These are phyloP conservation scores for Lacerta viridis DNA, from an alignment of 2,797 vertebrate genomes.

Conservation along the genomic window DNA sequence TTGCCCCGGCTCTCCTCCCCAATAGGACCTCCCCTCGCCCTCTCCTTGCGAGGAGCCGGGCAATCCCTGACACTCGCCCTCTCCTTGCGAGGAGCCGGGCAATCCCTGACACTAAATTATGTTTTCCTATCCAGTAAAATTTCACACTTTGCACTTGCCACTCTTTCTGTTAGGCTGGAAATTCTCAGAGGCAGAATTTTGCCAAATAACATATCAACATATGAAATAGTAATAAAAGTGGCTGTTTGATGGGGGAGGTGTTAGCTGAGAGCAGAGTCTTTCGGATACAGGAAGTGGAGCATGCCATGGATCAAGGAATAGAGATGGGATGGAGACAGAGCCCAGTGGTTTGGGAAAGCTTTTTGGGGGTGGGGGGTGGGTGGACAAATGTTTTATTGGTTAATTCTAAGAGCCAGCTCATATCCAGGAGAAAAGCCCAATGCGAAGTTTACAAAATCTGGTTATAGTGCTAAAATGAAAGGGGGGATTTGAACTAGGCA, in stretches of 20 bases:
- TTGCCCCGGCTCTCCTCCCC: no score
- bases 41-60: no score
- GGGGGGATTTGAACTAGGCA: neutral
- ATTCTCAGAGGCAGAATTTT: neutral
- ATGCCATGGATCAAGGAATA: neutral
- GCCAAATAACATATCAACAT: neutral
- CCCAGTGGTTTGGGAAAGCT: neutral
- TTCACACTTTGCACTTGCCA: neutral
- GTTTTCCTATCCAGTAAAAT: neutral
- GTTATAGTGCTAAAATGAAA: neutral
- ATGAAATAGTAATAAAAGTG: neutral
- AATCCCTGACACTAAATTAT: neutral
- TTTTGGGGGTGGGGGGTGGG: no score
- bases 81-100: no score
- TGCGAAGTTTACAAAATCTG: neutral
- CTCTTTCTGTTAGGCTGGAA: neutral
- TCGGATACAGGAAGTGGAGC: neutral
- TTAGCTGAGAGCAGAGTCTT: neutral
- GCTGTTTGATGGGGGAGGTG: no score
- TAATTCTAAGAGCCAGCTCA: neutral
- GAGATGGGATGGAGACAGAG: no score
- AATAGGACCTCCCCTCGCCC: no score
- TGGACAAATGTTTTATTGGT: no score
- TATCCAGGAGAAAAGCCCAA: neutral
- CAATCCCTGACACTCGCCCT: no score